Evolutionary conservation across 2,797 vertebrate genomes (phyloP).

Genomic region (Parotocinclus haroldoi): DNA sequence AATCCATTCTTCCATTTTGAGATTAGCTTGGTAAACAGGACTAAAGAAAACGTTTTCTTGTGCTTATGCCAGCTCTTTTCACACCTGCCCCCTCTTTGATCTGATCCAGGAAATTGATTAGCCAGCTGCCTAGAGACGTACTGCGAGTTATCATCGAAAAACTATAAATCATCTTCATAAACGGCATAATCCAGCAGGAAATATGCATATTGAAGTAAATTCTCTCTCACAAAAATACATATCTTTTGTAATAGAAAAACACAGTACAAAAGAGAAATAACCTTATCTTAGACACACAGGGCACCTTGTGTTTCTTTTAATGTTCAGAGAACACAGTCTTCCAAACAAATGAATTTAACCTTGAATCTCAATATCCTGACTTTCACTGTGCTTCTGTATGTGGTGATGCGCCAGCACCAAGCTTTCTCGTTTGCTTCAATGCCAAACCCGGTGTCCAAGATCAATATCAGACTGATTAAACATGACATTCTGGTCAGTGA

Average conservation of each 20-base stretch:
- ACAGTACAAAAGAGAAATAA: too few species aligned
- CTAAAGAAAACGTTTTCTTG: constrained; percentile 33
- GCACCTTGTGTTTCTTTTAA: constrained; percentile 7
- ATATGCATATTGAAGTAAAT: background rate
- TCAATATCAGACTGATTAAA: constrained; percentile 46
- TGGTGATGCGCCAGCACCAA: constrained; percentile 28
- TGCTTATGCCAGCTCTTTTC: constrained; percentile 28
- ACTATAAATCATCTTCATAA: background rate
- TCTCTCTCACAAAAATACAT: background rate
- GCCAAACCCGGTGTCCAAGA: constrained; percentile 30
- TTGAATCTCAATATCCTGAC: constrained; percentile 45
- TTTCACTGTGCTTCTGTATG: constrained; percentile 40
- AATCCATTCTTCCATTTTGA: too few species aligned
- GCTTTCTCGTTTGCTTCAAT: constrained; percentile 12
- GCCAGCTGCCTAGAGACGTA: constrained; percentile 34
- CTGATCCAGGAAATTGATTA: constrained; percentile 45
- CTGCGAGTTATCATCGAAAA: constrained; percentile 23
- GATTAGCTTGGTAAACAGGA: constrained; percentile 25
- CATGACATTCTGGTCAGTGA: constrained; percentile 35
- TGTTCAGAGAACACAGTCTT: constrained; percentile 34
- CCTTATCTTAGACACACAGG: too few species aligned
- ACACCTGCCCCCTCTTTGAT: constrained; percentile 35
- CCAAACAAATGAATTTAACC: constrained; percentile 41
- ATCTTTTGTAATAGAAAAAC: too few species aligned
- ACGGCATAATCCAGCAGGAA: background rate